Evolutionary conservation across 2,113 vertebrate species (phyloP).

Genomic region (Solenodon paradoxus): DNA sequence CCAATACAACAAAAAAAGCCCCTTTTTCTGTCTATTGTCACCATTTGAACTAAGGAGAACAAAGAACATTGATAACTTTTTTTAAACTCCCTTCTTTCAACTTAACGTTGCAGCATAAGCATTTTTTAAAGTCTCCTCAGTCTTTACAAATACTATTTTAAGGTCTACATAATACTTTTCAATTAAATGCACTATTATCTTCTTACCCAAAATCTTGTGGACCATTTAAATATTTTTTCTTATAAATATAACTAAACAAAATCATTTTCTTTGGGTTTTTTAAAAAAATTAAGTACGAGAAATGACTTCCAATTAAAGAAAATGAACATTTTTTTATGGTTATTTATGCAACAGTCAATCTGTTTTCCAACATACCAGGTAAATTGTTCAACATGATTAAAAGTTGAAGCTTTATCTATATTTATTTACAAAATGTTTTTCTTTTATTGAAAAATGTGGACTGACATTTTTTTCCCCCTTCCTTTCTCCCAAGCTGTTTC

Average conservation of each 20-base stretch:
- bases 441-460: conserved; percentile 9
- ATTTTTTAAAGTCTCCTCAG: background rate
- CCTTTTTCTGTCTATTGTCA: background rate
- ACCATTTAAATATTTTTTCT: background rate
- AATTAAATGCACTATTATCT: background rate
- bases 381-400: background rate
- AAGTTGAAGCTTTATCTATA: background rate
- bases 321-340: background rate
- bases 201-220: background rate
- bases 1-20: background rate
- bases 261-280: background rate
- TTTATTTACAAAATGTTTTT: background rate
- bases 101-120: background rate
- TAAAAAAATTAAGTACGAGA: background rate
- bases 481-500: no score
- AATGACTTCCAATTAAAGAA: background rate
- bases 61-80: background rate
- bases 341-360: background rate
- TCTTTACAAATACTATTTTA: background rate
- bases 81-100: background rate
- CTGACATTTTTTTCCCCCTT: no score
- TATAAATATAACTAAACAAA: background rate
- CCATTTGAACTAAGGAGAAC: background rate
- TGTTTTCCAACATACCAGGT: background rate
- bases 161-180: background rate